Conservation (phyloP, 2,797 vertebrate genomes). For the Meriones psammophilus region DNA sequence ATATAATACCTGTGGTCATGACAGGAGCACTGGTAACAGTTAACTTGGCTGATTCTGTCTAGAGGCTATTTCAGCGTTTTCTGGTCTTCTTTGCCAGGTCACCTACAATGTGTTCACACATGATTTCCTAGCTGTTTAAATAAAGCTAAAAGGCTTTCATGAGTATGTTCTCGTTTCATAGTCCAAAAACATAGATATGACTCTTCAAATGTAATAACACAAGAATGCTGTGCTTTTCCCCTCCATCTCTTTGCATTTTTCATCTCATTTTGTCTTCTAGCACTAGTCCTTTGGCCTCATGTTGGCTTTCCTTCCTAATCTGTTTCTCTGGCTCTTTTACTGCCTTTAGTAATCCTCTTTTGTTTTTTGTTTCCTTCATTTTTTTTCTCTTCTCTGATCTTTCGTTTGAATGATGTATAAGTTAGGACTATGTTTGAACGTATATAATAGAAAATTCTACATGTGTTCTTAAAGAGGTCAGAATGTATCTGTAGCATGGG, state of each 20-base stretch:
- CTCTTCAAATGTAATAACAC: background rate
- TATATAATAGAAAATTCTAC: background rate
- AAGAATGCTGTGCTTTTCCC: background rate
- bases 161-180: background rate
- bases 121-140: background rate
- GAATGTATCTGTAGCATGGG: background rate
- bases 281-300: too few species aligned
- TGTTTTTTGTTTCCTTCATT: background rate
- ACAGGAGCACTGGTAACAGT: background rate
- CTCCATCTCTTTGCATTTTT: background rate
- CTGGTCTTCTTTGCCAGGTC: background rate
- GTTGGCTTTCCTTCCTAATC: background rate
- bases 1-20: background rate
- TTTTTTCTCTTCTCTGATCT: background rate
- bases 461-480: background rate
- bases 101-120: background rate
- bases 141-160: background rate
- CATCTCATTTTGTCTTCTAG: background rate
- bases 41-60: background rate
- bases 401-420: background rate
- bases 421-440: background rate
- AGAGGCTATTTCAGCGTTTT: background rate
- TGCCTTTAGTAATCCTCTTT: background rate
- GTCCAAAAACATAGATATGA: background rate
- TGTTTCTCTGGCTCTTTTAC: background rate